Evolutionary conservation across 1,140 invertebrate species (phyloP), one percentile per base, ranked within the genome.

Genomic region (Drosophila parvula): DNA sequence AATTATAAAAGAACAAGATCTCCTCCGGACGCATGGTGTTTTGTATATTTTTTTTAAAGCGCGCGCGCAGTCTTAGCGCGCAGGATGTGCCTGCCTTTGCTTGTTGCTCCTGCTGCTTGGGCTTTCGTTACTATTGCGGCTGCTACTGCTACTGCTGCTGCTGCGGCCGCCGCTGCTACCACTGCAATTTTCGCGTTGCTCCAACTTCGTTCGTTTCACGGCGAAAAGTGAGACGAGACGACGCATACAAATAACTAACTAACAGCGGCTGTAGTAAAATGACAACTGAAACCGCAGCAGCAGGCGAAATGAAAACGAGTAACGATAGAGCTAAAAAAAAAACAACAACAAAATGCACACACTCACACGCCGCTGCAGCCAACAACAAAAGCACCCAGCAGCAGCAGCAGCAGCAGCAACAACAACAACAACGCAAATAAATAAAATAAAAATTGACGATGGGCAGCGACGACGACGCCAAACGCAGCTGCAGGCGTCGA

Each of bases 201-300:
- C 58, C 32, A 65, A 65, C 62, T 63, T 67, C 58, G 22, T 22
- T 22, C 47, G 48, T 65, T 48, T 67, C 28, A 12, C 55, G 43
- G 44, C 44, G 44, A 57, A 71, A 70, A 69, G 53, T 51, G 34
- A 64, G 71, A 79, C 69, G 70, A 86, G 71, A 82, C 75, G 75
- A 86, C 84, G 77, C 84, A 89, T 77, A 81, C 81, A 85, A 79
- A 76, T 76, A 88, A 82, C 73, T 88, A 86, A 83, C 84, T 88
- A 84, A 79, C 84, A 89, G 84, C 84, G 85, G 67, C 84, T 78
- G 78, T 89, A 89, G 84, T 89, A 84, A 84, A 88, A 88, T 88
- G 84, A 84, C 84, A 88, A 88, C 84, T 88, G 78, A 88, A 89
- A 89, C 81, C 85, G 81, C 85, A 85, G 82, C 75, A 62, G 73